A percentile compares a stretch with the other conserved stretches of the same genome.
These are phyloP conservation scores for Agonopterix subpropinquella DNA, from an alignment of 2,888 invertebrate species.

Conservation along the genomic window DNA sequence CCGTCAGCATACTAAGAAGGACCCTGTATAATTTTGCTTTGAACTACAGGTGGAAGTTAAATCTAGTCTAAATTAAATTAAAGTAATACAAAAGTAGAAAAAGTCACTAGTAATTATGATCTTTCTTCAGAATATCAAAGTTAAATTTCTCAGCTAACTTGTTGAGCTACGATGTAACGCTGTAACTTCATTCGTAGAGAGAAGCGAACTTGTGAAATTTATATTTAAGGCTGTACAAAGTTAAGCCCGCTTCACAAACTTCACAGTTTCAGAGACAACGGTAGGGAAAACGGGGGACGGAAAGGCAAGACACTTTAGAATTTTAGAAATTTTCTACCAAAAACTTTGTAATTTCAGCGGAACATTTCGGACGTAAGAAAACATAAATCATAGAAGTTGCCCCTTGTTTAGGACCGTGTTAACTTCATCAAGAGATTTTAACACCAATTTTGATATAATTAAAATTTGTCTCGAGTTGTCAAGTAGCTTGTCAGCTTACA, in stretches of 20 bases:
- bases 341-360: slow-evolving; percentile 55
- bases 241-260: slow-evolving; percentile 57
- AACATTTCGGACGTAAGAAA: slow-evolving; percentile 40
- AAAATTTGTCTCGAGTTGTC: slow-evolving; percentile 5
- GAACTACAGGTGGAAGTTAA: too few relatives aligned
- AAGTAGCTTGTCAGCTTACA: background rate
- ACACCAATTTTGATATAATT: slow-evolving; percentile 12
- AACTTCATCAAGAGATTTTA: slow-evolving; percentile 23
- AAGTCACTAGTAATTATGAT: too few relatives aligned
- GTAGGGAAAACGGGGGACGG: slow-evolving; percentile 30
- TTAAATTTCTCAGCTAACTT: slow-evolving; percentile 41
- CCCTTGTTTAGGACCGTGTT: slow-evolving; percentile 34
- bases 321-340: slow-evolving; percentile 64
- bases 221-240: slow-evolving; percentile 67
- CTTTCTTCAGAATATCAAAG: slow-evolving; percentile 25
- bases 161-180: slow-evolving; percentile 34
- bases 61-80: too few relatives aligned
- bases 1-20: too few relatives aligned
- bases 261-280: slow-evolving; percentile 38
- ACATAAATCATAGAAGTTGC: slow-evolving; percentile 57
- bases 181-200: slow-evolving; percentile 52
- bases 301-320: slow-evolving; percentile 56
- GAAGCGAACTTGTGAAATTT: slow-evolving; percentile 60
- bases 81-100: too few relatives aligned
- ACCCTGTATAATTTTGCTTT: too few relatives aligned